Base-by-base conservation (phyloP, 2,797 vertebrate genomes). In the Kryptopterus vitreolus region DNA sequence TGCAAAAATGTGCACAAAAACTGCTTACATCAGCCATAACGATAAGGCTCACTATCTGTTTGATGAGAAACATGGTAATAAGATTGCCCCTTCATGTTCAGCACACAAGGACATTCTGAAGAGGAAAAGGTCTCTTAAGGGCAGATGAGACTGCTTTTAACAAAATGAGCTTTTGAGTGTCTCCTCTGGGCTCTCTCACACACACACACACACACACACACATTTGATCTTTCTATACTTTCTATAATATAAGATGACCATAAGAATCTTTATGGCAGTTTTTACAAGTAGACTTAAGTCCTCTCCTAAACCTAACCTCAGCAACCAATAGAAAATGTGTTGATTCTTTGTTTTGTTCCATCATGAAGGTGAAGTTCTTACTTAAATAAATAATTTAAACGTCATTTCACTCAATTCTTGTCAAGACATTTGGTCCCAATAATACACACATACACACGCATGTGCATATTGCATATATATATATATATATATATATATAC, bases 111-210 rank as follows among this genome's bases (percentile, higher is more conserved):
- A 31, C 68, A 52, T 73, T 74, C 18, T 63, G 50, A 71, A 52
- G 7, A 50, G 50, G 52, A 24, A 71, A 58, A 26, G 18, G 31
- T 62, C 79, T 81, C 81, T 70, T 18, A 24, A 59, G 71, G 82
- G 77, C 48, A 31, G 72, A 53, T 74, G 26, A 61, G 38, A 59
- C 38, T 48, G 66, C 68, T 83, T 68, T 83, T 66, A 80, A 50
- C 77, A 58, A 82, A 85, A 80, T 20, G 31, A 72, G 62, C 61
- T 20, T 70, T 52, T 70, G 9, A 50, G 68, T 20, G 26, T 9
- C 52, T 74, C 68, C 62, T 33, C 9, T 29, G 50, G 63, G 29
- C 35, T 38, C 70, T 31, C 75, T 29, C 20, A 12, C 68, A 29
- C 26, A 18, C 35, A 29, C 62, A n/a, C 31, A 65, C 33, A 65